phyloP scores from a whole-genome alignment of 2,113 vertebrate genomes.

The Phoenicopterus ruber region DNA sequence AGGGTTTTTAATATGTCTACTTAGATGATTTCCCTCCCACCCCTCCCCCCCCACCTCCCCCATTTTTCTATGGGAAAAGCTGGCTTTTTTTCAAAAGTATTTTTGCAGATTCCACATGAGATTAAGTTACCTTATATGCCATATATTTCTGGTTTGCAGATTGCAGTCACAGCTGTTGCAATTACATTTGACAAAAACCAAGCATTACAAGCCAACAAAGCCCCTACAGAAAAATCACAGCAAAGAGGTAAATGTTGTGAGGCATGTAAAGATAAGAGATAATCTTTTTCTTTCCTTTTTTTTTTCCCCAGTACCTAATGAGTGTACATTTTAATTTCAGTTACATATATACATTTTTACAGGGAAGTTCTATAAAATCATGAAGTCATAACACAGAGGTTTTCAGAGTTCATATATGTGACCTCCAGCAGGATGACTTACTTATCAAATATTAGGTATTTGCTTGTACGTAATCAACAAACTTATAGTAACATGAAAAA shows the following conservation, averaged over 20 bases:
- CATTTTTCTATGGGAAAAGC: neutral
- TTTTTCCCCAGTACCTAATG: neutral
- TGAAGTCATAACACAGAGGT: neutral
- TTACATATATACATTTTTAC: neutral
- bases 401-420: neutral
- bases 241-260: constrained; percentile 80
- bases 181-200: constrained; percentile 95
- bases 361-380: neutral
- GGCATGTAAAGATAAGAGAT: neutral
- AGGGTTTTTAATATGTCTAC: neutral
- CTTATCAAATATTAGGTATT: neutral
- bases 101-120: neutral
- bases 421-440: neutral
- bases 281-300: neutral
- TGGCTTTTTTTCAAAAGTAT: neutral
- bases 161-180: constrained; percentile 94
- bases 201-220: constrained; percentile 78
- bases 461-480: neutral
- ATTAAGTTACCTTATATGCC: neutral
- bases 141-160: constrained; percentile 72
- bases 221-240: constrained; percentile 76
- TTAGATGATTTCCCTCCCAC: neutral
- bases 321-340: neutral
- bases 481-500: neutral
- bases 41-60: fast-evolving